These are phyloP conservation scores for Miichthys miiuy DNA, from an alignment of 2,797 vertebrate species.

Conservation along the genomic window DNA sequence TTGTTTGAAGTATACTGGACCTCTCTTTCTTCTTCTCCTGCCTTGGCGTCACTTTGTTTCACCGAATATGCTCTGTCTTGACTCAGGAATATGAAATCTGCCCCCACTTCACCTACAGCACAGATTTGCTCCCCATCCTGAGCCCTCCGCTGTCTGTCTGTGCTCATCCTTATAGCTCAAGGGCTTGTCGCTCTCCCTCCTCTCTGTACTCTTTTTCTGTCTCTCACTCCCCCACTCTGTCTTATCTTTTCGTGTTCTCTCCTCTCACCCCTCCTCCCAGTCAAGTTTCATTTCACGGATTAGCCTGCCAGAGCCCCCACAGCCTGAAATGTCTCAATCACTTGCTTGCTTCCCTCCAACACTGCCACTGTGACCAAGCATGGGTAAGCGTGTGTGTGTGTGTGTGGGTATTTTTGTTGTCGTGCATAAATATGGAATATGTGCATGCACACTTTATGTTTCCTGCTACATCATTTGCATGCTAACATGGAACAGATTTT, in stretches of 20 bases:
- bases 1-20: constrained; percentile 31
- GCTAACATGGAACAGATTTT: constrained; percentile 44
- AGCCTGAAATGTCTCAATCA: constrained; percentile 83
- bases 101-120: constrained; percentile 66
- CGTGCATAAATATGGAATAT: constrained; percentile 39
- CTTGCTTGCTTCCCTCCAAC: constrained; percentile 57
- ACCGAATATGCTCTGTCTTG: constrained; percentile 40
- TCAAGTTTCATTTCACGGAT: constrained; percentile 85
- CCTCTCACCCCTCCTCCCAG: constrained; percentile 76
- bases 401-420: constrained; percentile 25
- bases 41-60: constrained; percentile 51
- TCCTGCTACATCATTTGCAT: constrained; percentile 60
- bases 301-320: constrained; percentile 78
- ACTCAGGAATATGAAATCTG: constrained; percentile 43
- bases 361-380: constrained; percentile 50
- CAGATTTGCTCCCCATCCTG: constrained; percentile 52
- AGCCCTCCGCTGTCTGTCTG: constrained; percentile 45
- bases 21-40: constrained; percentile 17
- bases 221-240: constrained; percentile 62
- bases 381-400: constrained; percentile 11
- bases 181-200: constrained; percentile 68
- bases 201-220: constrained; percentile 37
- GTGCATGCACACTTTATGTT: constrained; percentile 40
- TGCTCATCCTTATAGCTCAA: constrained; percentile 70
- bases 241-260: constrained; percentile 76